Evolutionary conservation across 2,113 vertebrate species (phyloP), one percentile per base, ranked within the genome.

Genomic region (Ophthalmolycus amberensis): DNA sequence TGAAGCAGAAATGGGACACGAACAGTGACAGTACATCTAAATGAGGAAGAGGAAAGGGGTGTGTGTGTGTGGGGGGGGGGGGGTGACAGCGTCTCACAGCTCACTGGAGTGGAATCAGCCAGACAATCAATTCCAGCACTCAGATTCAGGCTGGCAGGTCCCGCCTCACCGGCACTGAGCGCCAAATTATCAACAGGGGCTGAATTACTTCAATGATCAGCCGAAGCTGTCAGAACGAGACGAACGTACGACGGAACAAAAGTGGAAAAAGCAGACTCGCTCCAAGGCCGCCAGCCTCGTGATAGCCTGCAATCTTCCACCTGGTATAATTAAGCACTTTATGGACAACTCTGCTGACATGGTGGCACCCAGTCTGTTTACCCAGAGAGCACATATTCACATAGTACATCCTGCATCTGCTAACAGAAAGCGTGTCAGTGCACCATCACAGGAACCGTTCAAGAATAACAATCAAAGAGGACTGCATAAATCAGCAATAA

Each of bases 91-190:
- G 59, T 88, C 83, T 83, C 83, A 84, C 84, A 73, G 88, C 77
- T 87, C 89, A 86, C 80, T 90, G 90, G 71, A 91, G 81, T 78
- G 88, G 91, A 94, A 92, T 90, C 81, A 79, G 68, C 50, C 77
- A 68, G 66, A 32, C 73, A 88, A 90, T 92, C 86, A 87, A 89
- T 92, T 88, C 72, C 85, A 85, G 40, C 64, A 77, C 62, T 83
- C 82, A 58, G 68, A 80, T 63, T 50, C 77, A 76, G 82, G n/a
- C 52, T 75, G 80, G 46, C 79, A 75, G 85, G 68, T 78, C 50
- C n/a, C 12, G 74, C 84, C 75, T 79, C 79, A 56, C 12, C 32
- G 10, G 29, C 67, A 66, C 70, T 15, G 71, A 82, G 58, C 27
- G 27, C 11, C 73, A 72, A 60, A 69, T 81, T 50, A 83, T 71